Conservation (phyloP, 2,797 vertebrate species). For the Gadopsis bispinosus region DNA sequence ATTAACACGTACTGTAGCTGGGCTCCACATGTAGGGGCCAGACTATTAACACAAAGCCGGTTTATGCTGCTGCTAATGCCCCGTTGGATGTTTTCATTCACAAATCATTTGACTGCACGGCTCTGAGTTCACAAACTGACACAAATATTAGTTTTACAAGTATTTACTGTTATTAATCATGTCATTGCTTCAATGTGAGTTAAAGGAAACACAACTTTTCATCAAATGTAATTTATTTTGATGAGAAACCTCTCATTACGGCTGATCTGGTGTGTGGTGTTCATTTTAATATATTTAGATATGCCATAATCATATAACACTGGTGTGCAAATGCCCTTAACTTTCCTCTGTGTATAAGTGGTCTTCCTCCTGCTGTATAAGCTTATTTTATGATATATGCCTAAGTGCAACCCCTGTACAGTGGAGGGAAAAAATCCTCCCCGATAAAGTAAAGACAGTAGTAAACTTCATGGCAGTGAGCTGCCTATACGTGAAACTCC, state of each 20-base stretch:
- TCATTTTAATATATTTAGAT: slow-evolving; percentile 15
- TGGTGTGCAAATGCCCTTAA: slow-evolving; percentile 26
- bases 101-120: background rate
- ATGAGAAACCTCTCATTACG: background rate
- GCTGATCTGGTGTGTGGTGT: background rate
- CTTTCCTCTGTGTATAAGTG: slow-evolving; percentile 32
- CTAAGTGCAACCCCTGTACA: slow-evolving; percentile 39
- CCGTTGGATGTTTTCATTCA: slow-evolving; percentile 11
- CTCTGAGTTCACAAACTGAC: background rate
- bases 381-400: slow-evolving; percentile 52
- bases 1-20: slow-evolving; percentile 70
- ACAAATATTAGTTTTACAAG: background rate
- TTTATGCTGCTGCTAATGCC: too few species aligned
- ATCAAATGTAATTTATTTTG: background rate
- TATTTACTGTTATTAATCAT: background rate
- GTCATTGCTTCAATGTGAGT: background rate
- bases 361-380: slow-evolving; percentile 33
- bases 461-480: slow-evolving; percentile 57
- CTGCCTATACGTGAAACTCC: slow-evolving; percentile 48
- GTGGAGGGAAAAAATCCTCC: slow-evolving; percentile 12
- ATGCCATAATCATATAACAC: slow-evolving; percentile 15
- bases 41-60: slow-evolving; percentile 37
- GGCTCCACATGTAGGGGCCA: slow-evolving; percentile 51
- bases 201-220: background rate
- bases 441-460: slow-evolving; percentile 55